Conservation (phyloP, 1,140 invertebrate species). For the Aphaenogaster rudis region DNA sequence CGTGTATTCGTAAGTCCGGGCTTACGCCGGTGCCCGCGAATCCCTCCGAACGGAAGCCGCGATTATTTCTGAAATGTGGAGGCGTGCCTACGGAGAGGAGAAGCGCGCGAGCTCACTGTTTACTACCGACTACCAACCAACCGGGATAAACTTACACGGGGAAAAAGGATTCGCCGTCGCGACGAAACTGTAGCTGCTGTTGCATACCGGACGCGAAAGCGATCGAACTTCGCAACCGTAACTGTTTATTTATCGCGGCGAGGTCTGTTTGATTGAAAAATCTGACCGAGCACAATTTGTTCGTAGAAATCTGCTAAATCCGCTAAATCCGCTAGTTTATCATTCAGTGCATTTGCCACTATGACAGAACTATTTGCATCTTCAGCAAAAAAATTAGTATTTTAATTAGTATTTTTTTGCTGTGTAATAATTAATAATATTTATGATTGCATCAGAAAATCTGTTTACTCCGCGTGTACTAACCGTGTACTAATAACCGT, state of each 20-base stretch:
- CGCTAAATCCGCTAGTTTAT: not conserved
- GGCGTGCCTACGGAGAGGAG: slow-evolving; percentile 9
- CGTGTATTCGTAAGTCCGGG: slow-evolving; percentile 30
- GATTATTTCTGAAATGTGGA: slow-evolving; percentile 58
- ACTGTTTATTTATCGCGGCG: not conserved
- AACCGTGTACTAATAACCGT: not conserved
- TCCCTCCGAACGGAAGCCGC: slow-evolving; percentile 43
- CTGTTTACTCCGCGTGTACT: not conserved
- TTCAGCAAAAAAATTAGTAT: not conserved
- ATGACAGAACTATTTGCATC: not conserved
- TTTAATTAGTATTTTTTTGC: not conserved
- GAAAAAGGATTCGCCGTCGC: not conserved
- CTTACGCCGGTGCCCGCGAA: slow-evolving; percentile 17
- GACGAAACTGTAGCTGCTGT: not conserved
- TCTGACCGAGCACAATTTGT: not conserved
- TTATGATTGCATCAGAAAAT: not conserved
- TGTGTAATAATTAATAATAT: not conserved
- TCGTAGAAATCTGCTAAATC: not conserved
- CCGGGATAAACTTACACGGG: slow-evolving; percentile 23
- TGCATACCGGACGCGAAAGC: not conserved
- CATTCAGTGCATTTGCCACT: not conserved
- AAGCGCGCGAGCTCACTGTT: slow-evolving; percentile 27
- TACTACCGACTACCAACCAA: slow-evolving; percentile 8
- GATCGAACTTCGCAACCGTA: not conserved
- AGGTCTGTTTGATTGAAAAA: not conserved